These are phyloP conservation scores for Carabus problematicus DNA, from an alignment of 2,888 invertebrate genomes.

Conservation along the genomic window DNA sequence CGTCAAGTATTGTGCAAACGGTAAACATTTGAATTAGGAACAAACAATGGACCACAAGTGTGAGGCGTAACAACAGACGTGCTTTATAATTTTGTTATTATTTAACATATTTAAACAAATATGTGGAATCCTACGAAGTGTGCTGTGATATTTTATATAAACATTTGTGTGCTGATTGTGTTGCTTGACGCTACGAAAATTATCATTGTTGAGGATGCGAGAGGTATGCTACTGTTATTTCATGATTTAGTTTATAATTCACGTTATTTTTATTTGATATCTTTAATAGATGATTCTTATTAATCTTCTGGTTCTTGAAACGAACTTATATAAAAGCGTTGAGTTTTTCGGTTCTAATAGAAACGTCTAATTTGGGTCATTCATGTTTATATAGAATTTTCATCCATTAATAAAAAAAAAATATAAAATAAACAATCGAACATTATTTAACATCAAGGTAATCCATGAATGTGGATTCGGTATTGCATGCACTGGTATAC, in stretches of 20 bases:
- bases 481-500: too few relatives aligned
- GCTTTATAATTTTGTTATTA: background rate
- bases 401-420: too few relatives aligned
- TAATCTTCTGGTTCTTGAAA: too few relatives aligned
- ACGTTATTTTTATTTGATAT: too few relatives aligned
- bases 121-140: slow-evolving; percentile 34
- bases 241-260: background rate
- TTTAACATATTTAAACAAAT: background rate
- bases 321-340: too few relatives aligned
- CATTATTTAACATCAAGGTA: too few relatives aligned
- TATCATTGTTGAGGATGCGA: slow-evolving; percentile 56
- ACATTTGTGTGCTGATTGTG: slow-evolving; percentile 43
- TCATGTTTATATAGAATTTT: too few relatives aligned
- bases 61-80: slow-evolving; percentile 10
- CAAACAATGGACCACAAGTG: slow-evolving; percentile 13
- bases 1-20: slow-evolving; percentile 15
- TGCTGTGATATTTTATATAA: slow-evolving; percentile 50
- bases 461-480: too few relatives aligned
- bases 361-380: too few relatives aligned
- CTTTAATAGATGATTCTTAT: too few relatives aligned
- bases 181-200: slow-evolving; percentile 46
- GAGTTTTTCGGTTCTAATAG: too few relatives aligned
- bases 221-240: slow-evolving; percentile 48
- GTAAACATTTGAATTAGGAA: slow-evolving; percentile 14
- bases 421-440: too few relatives aligned